phyloP scores from a whole-genome alignment of 2,888 invertebrate genomes.

The Apantesis nais region DNA sequence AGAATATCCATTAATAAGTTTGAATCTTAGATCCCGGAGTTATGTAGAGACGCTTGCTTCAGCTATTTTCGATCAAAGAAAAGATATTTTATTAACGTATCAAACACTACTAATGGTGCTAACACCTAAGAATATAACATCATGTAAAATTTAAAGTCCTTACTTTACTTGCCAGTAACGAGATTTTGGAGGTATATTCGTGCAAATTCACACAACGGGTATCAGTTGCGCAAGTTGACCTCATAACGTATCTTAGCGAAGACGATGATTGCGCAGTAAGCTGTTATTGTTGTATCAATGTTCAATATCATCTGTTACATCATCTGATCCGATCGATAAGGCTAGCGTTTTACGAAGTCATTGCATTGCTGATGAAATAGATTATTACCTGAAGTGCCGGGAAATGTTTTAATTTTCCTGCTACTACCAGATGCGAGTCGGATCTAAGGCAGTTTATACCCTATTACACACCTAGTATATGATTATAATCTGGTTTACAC shows the following conservation, averaged over 20 bases:
- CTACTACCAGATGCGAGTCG: background rate
- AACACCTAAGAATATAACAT: background rate
- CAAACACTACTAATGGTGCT: too few species aligned
- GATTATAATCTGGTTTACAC: background rate
- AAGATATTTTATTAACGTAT: background rate
- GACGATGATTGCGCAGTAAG: slow-evolving; percentile 41
- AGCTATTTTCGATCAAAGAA: background rate
- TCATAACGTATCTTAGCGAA: slow-evolving; percentile 32
- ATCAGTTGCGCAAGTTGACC: slow-evolving; percentile 41
- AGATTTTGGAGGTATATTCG: slow-evolving; percentile 30
- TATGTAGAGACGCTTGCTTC: background rate
- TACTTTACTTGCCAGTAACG: slow-evolving; percentile 11
- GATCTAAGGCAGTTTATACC: background rate
- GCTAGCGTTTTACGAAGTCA: slow-evolving; percentile 25
- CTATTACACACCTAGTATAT: background rate
- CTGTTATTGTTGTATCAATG: slow-evolving; percentile 34
- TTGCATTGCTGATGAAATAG: slow-evolving; percentile 2
- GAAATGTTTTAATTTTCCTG: background rate
- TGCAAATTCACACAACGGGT: slow-evolving; percentile 37
- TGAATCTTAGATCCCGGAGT: background rate
- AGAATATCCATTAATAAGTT: background rate
- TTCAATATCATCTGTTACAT: slow-evolving; percentile 32
- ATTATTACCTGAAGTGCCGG: slow-evolving; percentile 7
- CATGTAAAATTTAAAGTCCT: slow-evolving; percentile 9
- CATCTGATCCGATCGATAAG: slow-evolving; percentile 28